These are phyloP conservation scores for Cataglyphis cursor DNA, from an alignment of 2,888 invertebrate species.

Conservation along the genomic window DNA sequence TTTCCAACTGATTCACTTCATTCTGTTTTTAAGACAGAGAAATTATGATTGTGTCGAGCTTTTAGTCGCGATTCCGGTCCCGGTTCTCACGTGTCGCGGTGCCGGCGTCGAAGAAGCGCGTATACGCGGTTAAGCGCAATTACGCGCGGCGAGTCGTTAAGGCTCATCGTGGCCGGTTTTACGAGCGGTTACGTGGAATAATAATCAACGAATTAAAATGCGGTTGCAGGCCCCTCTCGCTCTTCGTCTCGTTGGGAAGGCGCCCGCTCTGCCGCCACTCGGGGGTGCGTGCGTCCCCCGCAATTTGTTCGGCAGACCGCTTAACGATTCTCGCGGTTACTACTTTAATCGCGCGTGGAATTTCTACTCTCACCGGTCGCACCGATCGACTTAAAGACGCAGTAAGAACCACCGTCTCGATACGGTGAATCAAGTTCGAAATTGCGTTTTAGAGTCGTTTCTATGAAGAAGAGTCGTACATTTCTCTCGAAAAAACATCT, in stretches of 20 bases:
- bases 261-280: background rate
- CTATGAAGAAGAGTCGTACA: background rate
- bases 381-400: conserved; percentile 19
- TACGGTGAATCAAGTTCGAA: background rate
- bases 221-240: conserved; percentile 28
- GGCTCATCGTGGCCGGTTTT: conserved; percentile 72
- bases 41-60: conserved; percentile 3
- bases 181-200: conserved; percentile 71
- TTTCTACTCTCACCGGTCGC: background rate
- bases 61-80: conserved; percentile 53
- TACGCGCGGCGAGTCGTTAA: conserved; percentile 75
- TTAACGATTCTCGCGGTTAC: conserved; percentile 49
- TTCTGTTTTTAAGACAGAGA: background rate
- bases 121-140: conserved; percentile 69
- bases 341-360: conserved; percentile 38
- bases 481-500: background rate
- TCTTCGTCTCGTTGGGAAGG: conserved; percentile 12
- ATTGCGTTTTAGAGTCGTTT: background rate
- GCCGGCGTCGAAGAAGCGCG: conserved; percentile 22
- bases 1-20: background rate
- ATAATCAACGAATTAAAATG: conserved; percentile 70
- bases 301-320: conserved; percentile 15
- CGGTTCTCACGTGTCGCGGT: conserved; percentile 66
- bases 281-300: conserved; percentile 28
- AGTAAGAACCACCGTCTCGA: background rate